Conservation (phyloP, 2,888 invertebrate genomes). For the Pterobdella sp. region DNA sequence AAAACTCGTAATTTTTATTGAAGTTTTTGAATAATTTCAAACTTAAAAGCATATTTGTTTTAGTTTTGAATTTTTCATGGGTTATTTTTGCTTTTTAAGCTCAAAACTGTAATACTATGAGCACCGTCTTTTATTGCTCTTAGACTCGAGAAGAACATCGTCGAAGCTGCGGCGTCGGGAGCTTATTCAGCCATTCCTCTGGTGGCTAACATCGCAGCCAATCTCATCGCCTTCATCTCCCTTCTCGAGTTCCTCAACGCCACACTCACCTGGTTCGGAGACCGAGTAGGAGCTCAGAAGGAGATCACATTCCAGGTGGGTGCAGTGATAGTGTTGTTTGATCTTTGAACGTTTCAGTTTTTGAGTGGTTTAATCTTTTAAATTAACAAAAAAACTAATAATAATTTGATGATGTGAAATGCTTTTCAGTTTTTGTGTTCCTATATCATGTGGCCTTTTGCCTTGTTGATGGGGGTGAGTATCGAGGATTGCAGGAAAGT, state of each 20-base stretch:
- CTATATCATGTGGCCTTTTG: slow-evolving; percentile 80
- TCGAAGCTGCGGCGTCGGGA: slow-evolving; percentile 86
- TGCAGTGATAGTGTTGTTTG: no score
- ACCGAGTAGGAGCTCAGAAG: slow-evolving; percentile 58
- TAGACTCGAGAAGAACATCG: slow-evolving; percentile 71
- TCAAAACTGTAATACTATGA: not conserved
- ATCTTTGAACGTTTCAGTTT: not conserved
- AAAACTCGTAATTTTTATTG: slow-evolving; percentile 20
- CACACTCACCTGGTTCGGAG: slow-evolving; percentile 56
- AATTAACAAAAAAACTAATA: not conserved
- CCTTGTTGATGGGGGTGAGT: slow-evolving; percentile 71
- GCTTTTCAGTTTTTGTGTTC: slow-evolving; percentile 59
- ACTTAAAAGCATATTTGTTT: no score
- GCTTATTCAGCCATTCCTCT: slow-evolving; percentile 72
- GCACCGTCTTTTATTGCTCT: slow-evolving; percentile 31
- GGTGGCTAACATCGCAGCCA: slow-evolving; percentile 78
- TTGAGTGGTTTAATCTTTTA: not conserved
- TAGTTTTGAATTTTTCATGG: no score
- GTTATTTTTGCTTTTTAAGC: no score
- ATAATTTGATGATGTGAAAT: not conserved
- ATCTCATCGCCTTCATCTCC: slow-evolving; percentile 82
- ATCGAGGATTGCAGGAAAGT: slow-evolving; percentile 65
- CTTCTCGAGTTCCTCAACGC: slow-evolving; percentile 77
- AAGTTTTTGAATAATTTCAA: not conserved
- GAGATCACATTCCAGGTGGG: slow-evolving; percentile 55